A percentile compares a stretch with the other conserved stretches of the same genome.
Evolutionary conservation across 2,797 vertebrate genomes (phyloP).

Genomic region (Lepus townsendii): DNA sequence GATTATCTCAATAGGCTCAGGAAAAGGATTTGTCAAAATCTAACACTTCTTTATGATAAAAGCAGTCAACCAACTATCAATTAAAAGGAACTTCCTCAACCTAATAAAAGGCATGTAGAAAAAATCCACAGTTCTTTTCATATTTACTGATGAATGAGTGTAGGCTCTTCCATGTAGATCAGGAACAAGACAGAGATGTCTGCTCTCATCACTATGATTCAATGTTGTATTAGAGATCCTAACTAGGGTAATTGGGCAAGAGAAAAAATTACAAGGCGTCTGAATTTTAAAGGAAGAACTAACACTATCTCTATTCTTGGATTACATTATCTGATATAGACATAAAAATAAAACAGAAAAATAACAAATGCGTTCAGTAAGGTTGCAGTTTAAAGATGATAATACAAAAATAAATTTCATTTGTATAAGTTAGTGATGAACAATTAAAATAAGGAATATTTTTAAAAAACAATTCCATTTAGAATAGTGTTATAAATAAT

Average conservation of each 20-base stretch:
- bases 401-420: neutral
- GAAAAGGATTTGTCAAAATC: slow-evolving; percentile 28
- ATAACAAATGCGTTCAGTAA: neutral
- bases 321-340: neutral
- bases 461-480: slow-evolving; percentile 21
- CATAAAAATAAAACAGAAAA: neutral
- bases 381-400: neutral
- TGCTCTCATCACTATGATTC: neutral
- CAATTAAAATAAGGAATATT: neutral
- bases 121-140: neutral
- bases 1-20: neutral
- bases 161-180: neutral
- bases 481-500: neutral
- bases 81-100: neutral
- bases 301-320: neutral
- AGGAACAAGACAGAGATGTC: neutral
- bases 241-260: neutral
- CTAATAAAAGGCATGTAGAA: neutral
- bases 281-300: slow-evolving; percentile 8
- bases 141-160: neutral
- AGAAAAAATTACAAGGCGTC: neutral
- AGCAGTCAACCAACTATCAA: neutral
- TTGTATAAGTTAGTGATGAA: neutral
- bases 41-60: neutral
- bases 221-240: neutral